Evolutionary conservation across 2,797 vertebrate species (phyloP).

Genomic region (Poeciliopsis gracilis): DNA sequence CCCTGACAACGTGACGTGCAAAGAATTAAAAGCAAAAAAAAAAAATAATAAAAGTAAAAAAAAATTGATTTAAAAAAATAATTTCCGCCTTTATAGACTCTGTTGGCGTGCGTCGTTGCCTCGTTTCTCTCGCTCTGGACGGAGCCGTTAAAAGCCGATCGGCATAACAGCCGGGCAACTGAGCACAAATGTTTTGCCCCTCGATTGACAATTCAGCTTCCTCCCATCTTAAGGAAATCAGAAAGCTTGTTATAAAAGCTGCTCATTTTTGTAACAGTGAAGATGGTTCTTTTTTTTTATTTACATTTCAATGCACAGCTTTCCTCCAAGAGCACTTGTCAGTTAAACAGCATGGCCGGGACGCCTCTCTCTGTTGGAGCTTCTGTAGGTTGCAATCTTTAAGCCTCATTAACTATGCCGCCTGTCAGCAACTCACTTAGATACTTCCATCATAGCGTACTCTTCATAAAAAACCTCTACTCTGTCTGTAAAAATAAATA

Average conservation of each 20-base stretch:
- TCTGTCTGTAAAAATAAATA: not conserved
- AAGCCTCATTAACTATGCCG: constrained; percentile 14
- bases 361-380: constrained; percentile 23
- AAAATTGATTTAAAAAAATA: constrained; percentile 41
- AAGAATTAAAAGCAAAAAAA: constrained; percentile 77
- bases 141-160: constrained; percentile 22
- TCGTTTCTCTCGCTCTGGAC: constrained; percentile 5
- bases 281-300: constrained; percentile 6
- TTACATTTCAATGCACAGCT: not conserved
- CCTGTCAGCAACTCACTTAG: not conserved
- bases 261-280: constrained; percentile 23
- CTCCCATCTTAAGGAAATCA: constrained; percentile 22
- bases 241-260: not conserved
- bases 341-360: constrained; percentile 37
- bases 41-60: not conserved
- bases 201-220: constrained; percentile 8
- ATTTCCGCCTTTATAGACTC: constrained; percentile 50
- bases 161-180: constrained; percentile 18
- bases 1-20: constrained; percentile 76
- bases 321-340: constrained; percentile 39
- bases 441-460: not conserved
- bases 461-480: not conserved
- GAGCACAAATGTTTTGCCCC: constrained; percentile 22
- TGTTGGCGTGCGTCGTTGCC: not conserved
- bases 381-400: constrained; percentile 25